Base-by-base conservation (phyloP, 1,140 invertebrate genomes). In the Parasteatoda tepidariorum region DNA sequence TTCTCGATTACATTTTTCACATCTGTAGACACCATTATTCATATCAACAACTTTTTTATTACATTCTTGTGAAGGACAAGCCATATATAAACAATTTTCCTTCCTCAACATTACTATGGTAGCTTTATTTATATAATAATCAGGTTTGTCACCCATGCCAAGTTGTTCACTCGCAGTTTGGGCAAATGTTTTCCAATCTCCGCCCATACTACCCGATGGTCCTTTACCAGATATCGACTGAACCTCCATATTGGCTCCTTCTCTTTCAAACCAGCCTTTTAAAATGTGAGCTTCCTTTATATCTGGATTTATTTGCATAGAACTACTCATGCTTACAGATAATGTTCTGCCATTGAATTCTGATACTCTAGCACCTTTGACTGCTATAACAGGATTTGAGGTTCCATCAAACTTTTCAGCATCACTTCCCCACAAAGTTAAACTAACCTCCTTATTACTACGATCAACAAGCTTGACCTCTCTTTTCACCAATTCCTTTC, bases 21-120 rank as follows among this genome's bases (percentile, higher is more conserved):
- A 99, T 83, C 96, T 91, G 88, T 93, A 99, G 85, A 93, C 91
- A 7, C 94, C 95, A 88, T 97, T 96, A 61, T 94, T 92, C 87
- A 94, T 91, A 90, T 98, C 97, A 31, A 97, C 90, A 0, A 94
- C 92, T 89, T 99, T 99, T 88, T 98, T 99, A 87, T 98, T 97
- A 88, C 97, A 99, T 55, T 92, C 91, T 13, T 93, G 91, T 74
- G 91, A 91, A 0, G 96, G 95, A 87, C 97, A 99, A 1, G 96
- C 93, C 90, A 96, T 94, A 88, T 99, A 99, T 59, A 97, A 89
- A 33, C 93, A 91, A 88, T 95, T 97, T 84, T 97, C 95, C 0
- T 91, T 90, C 86, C 92, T 91, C 26, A 96, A 88, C 62, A 94
- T 89, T 64, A 93, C 90, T 24, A 97, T 88, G 3, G 92, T 92